These are phyloP conservation scores for Oscheius sp. DNA, from an alignment of 2,888 invertebrate species.

Conservation along the genomic window DNA sequence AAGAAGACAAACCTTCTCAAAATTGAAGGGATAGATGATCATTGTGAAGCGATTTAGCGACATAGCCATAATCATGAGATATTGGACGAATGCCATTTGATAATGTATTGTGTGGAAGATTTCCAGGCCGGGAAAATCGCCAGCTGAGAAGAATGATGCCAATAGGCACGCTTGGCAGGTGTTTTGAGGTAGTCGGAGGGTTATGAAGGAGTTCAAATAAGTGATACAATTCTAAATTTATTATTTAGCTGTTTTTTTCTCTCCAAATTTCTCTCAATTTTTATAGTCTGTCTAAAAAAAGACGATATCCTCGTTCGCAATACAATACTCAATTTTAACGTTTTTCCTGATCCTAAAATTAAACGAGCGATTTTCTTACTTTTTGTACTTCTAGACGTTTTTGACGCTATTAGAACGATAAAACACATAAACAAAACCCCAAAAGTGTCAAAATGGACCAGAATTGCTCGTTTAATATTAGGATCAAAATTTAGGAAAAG, in stretches of 20 bases:
- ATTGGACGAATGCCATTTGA: slow-evolving; percentile 34
- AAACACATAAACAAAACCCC: neutral
- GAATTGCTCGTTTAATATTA: too few relatives aligned
- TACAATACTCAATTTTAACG: too few relatives aligned
- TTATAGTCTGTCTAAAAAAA: too few relatives aligned
- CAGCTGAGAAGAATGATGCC: slow-evolving; percentile 30
- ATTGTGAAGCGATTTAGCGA: slow-evolving; percentile 34
- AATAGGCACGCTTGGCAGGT: slow-evolving; percentile 36
- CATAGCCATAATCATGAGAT: slow-evolving; percentile 32
- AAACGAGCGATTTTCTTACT: too few relatives aligned
- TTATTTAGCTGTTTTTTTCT: too few relatives aligned
- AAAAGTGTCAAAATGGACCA: too few relatives aligned
- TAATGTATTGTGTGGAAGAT: slow-evolving; percentile 35
- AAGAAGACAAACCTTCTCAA: slow-evolving; percentile 4
- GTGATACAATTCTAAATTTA: slow-evolving; percentile 37
- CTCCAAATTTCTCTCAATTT: too few relatives aligned
- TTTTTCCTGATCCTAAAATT: too few relatives aligned
- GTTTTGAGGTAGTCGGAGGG: slow-evolving; percentile 37
- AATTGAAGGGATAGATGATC: slow-evolving; percentile 27
- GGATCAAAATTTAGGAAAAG: too few relatives aligned
- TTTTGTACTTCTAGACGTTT: too few relatives aligned
- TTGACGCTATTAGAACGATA: too few relatives aligned
- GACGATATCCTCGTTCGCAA: too few relatives aligned
- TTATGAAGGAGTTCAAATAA: slow-evolving; percentile 38
- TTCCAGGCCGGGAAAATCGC: slow-evolving; percentile 9